Conservation (phyloP, 1,140 invertebrate species). For the Dinoponera quadriceps region DNA sequence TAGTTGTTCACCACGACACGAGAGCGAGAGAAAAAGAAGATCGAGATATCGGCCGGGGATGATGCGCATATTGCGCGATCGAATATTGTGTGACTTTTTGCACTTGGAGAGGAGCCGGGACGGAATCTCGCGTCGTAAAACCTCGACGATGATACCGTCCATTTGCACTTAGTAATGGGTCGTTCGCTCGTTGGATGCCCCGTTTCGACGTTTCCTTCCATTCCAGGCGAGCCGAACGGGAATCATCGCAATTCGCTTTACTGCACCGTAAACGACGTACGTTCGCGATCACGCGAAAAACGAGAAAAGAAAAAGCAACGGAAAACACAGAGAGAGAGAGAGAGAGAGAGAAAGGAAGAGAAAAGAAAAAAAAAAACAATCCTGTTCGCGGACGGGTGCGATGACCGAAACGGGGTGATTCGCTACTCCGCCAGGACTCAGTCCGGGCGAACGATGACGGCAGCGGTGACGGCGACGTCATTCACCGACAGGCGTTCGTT, state of each 20-base stretch:
- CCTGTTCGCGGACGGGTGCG: neutral
- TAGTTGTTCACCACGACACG: too few relatives aligned
- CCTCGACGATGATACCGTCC: conserved; percentile 32
- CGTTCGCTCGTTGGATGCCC: neutral
- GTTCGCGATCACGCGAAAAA: neutral
- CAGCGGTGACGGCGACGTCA: neutral
- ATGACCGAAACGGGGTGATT: conserved; percentile 23
- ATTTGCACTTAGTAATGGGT: conserved; percentile 38
- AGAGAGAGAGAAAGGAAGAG: neutral
- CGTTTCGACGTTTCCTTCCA: neutral
- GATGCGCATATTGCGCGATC: conserved; percentile 9
- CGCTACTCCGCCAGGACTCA: neutral
- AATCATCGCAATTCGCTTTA: conserved; percentile 31
- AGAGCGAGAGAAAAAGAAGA: neutral
- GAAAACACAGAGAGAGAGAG: neutral
- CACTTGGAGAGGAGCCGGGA: neutral
- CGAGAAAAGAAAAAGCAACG: neutral
- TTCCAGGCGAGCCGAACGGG: neutral
- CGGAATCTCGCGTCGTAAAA: conserved; percentile 26
- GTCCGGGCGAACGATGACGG: too few relatives aligned
- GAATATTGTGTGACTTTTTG: conserved; percentile 18
- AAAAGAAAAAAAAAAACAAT: neutral
- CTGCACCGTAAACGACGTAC: conserved; percentile 14
- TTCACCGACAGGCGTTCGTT: neutral
- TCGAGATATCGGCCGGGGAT: neutral